Evolutionary conservation across 37 sponge, comb jelly and placozoan genomes (phyloP).

Genomic region (Ianthella basta): DNA sequence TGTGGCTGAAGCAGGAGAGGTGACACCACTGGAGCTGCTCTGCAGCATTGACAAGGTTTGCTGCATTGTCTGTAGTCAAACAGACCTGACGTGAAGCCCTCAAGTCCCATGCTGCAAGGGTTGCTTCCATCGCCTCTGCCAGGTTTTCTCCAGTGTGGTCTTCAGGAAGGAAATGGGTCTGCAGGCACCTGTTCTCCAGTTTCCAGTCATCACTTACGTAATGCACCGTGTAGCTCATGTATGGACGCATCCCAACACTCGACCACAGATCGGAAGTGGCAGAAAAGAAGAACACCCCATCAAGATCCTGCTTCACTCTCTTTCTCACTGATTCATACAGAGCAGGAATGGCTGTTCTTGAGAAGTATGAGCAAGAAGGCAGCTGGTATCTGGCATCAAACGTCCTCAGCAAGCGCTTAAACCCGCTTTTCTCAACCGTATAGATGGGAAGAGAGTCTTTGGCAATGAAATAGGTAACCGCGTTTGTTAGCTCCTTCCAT

Average conservation of each 20-base stretch:
- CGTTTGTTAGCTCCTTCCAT: constrained; percentile 44
- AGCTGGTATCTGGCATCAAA: constrained; percentile 39
- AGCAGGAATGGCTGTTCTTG: constrained; percentile 29
- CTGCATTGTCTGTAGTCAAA: constrained; percentile 43
- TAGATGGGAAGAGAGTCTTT: constrained; percentile 37
- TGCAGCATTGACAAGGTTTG: constrained; percentile 31
- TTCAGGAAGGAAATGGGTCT: constrained; percentile 30
- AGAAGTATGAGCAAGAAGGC: constrained; percentile 28
- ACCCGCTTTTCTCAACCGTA: constrained; percentile 26
- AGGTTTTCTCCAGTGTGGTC: constrained; percentile 35
- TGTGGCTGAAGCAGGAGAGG: constrained; percentile 46
- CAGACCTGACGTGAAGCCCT: not conserved
- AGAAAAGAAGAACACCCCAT: constrained; percentile 10
- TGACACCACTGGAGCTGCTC: constrained; percentile 1
- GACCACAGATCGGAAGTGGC: constrained; percentile 36
- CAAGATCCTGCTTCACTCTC: not conserved
- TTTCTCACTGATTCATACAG: constrained; percentile 28
- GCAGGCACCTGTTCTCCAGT: not conserved
- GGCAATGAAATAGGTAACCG: constrained; percentile 28
- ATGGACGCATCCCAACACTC: constrained; percentile 18
- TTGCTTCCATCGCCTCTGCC: constrained; percentile 31
- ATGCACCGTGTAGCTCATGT: constrained; percentile 43
- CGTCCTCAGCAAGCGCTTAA: constrained; percentile 5
- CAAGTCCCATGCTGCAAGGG: constrained; percentile 31
- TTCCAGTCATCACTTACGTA: constrained; percentile 33